Conservation (phyloP, 2,888 invertebrate genomes). For the Congeria kusceri region DNA sequence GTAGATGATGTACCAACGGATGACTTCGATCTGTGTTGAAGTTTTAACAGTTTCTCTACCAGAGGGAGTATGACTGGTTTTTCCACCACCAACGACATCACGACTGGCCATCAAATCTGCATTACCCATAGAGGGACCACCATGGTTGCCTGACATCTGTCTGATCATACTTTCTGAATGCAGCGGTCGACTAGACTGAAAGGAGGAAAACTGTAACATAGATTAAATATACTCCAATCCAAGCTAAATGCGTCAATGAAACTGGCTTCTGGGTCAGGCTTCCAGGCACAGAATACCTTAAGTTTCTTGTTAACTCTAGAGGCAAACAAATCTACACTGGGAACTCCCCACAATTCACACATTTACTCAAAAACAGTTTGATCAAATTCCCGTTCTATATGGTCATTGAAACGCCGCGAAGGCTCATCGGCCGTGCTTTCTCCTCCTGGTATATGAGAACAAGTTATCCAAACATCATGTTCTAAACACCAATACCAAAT, state of each 20-base stretch:
- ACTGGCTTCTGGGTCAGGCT: constrained; percentile 26
- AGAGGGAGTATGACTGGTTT: no score
- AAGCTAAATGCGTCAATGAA: constrained; percentile 32
- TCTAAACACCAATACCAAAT: constrained; percentile 33
- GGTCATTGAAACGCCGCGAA: constrained; percentile 21
- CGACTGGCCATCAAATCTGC: no score
- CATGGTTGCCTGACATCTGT: constrained; percentile 36
- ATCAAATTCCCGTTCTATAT: constrained; percentile 29
- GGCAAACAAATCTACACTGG: constrained; percentile 36
- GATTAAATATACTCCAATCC: constrained; percentile 12
- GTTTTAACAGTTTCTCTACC: no score
- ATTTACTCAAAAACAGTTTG: constrained; percentile 15
- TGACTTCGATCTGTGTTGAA: no score
- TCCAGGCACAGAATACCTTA: constrained; percentile 31
- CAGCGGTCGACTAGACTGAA: constrained; percentile 32
- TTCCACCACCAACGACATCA: no score
- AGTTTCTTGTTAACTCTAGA: constrained; percentile 32
- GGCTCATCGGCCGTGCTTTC: constrained; percentile 10
- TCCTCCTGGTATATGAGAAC: constrained; percentile 20
- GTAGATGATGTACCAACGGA: constrained; percentile 26
- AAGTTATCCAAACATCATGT: constrained; percentile 19
- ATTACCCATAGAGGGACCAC: constrained; percentile 38
- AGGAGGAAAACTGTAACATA: constrained; percentile 31
- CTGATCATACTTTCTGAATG: constrained; percentile 30
- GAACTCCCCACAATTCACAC: not conserved